A percentile compares a stretch with the other conserved stretches of the same genome.
phyloP scores from a whole-genome alignment of 2,113 vertebrate species.

The Sylvicapra grimmia region DNA sequence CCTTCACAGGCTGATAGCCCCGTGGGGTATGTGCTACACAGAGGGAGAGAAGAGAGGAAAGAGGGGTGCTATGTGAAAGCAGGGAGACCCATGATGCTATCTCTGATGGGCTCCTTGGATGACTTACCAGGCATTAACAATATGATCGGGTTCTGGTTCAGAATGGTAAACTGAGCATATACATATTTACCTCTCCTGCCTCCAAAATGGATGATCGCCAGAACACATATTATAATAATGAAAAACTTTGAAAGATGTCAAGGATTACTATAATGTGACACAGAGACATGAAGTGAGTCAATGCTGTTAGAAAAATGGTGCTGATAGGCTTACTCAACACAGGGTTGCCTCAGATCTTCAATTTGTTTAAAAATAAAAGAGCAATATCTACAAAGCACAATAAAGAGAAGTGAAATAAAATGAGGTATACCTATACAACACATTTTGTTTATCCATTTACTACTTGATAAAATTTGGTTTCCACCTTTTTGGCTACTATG shows the following conservation, averaged over 20 bases:
- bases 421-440: neutral
- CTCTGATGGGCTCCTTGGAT: neutral
- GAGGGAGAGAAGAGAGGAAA: neutral
- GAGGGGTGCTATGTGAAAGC: fast-evolving
- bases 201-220: neutral
- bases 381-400: neutral
- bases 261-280: neutral
- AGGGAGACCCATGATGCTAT: neutral
- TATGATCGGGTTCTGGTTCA: neutral
- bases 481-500: neutral
- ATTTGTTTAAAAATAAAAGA: too few relatives aligned
- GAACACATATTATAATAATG: neutral
- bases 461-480: neutral
- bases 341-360: neutral
- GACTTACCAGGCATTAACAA: neutral
- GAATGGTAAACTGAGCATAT: neutral
- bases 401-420: neutral
- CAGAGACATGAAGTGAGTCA: neutral
- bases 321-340: neutral
- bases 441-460: neutral
- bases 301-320: neutral
- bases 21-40: neutral
- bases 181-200: neutral
- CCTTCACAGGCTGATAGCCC: neutral
- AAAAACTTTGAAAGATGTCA: neutral